Base-by-base conservation (phyloP, 2,113 vertebrate genomes). In the Apeltes quadracus region DNA sequence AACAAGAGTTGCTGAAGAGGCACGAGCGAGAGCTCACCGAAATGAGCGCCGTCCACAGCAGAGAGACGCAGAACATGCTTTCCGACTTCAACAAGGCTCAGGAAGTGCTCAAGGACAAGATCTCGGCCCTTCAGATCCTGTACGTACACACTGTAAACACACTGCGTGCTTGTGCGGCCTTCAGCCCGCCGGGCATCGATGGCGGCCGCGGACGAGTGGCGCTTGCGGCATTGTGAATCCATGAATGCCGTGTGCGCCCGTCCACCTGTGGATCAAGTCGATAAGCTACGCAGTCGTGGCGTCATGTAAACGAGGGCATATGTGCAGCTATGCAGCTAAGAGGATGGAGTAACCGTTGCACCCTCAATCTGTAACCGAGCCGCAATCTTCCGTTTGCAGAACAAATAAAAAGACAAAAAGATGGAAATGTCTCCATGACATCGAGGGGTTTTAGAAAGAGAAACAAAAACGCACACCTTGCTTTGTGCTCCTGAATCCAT, bases 21-120 rank as follows among this genome's bases (percentile, higher is more conserved):
- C 96, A 97, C 72, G 96, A 98, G 89, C 92, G 96, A 90, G 95
- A 98, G 88, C 88, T 98, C 85, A 89, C 93, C 83, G 96, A 96
- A 87, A 90, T 99, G 95, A 95, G 92, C 89, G 92, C 93, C 75
- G 90, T 92, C 79, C 96, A 99, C 93, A 95, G 95, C 94, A 94
- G 95, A 90, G 96, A 99, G 86, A 98, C 96, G 74, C 96, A 98
- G 94, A 95, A 95, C 93, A 96, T 99, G 95, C 93, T 97, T 92
- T 95, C 95, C 51, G 97, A 99, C 95, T 99, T 98, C 95, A 98
- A 98, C 95, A 98, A 98, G 91, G 97, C 96, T 85, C 97, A 98
- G 93, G 96, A 99, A 84, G 95, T 99, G 74, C 96, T 99, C 82
- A 97, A 98, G 93, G 97, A 99, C 95, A 98, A 99, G 95, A 98